Evolutionary conservation across 2,888 invertebrate species (phyloP), one percentile per base, ranked within the genome.

Genomic region (Rhagophthalmus giganteus): DNA sequence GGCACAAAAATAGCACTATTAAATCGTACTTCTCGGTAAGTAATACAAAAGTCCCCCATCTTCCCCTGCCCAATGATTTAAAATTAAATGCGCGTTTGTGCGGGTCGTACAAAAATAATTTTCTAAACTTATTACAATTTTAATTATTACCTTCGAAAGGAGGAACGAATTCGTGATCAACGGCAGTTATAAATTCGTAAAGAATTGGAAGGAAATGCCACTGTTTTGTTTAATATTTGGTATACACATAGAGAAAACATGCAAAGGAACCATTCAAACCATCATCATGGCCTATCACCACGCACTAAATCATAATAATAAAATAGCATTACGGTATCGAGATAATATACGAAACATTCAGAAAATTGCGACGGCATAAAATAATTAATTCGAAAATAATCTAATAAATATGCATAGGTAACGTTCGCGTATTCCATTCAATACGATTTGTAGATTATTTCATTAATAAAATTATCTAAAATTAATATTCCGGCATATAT

Each of bases 221-320:
- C 38, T 49, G 40, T 54, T 56, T 56, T 49, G 53, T 45, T 56
- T 48, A 51, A 49, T 57, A 48, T 57, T 57, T 54, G 42, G 57
- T 55, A 48, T 59, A 59, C 55, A 55, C 59, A 59, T 57, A 55
- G 53, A 30, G 47, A 46, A 41, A 50, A 45, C 59, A 59, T 58
- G 57, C 57, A 46, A 57, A 50, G 39, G 41, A 52, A 45, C 57
- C 54, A 59, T 59, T 55, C 46, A 30, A 41, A 33, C 45, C 38
- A 50, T 60, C 53, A 55, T 57, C 50, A 57, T 54, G 49, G 54
- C 42, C 60, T 54, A 57, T 55, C 57, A 52, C 57, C 60, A 60
- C 60, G 60, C 58, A 55, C 53, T 60, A 59, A 60, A 59, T 60
- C 60, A 60, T 54, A 50, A 50, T 31, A 51, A 51, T 26, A 39